A percentile compares a stretch with the other conserved stretches of the same genome.
Evolutionary conservation across 2,797 vertebrate genomes (phyloP).

Genomic region (Scyliorhinus canicula): DNA sequence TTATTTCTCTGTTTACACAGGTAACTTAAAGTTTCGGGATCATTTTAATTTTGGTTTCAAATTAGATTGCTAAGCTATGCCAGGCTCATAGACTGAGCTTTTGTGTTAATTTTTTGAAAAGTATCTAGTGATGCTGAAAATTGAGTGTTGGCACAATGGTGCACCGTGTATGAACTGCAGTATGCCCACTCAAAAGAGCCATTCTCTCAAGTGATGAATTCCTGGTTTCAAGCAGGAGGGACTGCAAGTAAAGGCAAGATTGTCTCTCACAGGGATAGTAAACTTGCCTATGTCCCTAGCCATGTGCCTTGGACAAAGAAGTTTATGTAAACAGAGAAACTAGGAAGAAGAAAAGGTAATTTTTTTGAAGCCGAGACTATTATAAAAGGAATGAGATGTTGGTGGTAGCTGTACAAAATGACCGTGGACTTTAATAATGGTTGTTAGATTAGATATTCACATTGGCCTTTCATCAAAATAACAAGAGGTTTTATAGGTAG

Average conservation of each 20-base stretch:
- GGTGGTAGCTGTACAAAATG: neutral
- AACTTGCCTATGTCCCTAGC: neutral
- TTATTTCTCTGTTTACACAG: neutral
- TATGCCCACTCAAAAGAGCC: neutral
- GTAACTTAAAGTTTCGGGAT: neutral
- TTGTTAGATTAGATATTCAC: conserved; percentile 10
- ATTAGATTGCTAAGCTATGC: neutral
- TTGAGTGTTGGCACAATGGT: neutral
- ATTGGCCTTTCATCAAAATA: neutral
- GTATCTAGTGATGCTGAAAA: neutral
- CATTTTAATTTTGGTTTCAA: conserved; percentile 1
- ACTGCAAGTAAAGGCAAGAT: neutral
- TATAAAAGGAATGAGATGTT: neutral
- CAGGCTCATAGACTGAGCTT: neutral
- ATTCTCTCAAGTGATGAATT: neutral
- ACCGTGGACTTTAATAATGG: neutral
- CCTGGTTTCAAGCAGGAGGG: neutral
- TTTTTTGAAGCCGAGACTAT: too few relatives aligned
- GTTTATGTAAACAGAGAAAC: neutral
- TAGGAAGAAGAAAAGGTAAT: neutral
- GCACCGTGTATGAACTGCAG: neutral
- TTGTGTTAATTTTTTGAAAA: neutral
- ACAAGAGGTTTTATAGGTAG: neutral
- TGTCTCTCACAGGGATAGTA: too few relatives aligned
- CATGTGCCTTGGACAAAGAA: neutral